Conservation (phyloP, 2,888 invertebrate species). For the Tetrapedia diversipes region DNA sequence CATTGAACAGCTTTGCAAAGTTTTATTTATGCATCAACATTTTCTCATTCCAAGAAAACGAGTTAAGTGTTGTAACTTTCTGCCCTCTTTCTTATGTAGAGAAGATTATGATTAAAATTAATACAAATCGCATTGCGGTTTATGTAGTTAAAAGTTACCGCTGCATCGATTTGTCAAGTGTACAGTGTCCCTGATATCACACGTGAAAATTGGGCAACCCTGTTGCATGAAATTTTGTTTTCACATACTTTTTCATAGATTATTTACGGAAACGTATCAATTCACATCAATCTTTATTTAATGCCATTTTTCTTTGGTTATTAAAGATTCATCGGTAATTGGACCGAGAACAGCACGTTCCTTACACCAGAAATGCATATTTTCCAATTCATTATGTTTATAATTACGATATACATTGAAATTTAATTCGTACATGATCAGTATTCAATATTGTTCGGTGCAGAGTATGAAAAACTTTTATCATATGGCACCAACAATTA, state of each 20-base stretch:
- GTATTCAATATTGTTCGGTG: not conserved
- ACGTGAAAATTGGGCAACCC: slow-evolving; percentile 5
- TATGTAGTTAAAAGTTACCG: slow-evolving; percentile 21
- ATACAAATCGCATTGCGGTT: slow-evolving; percentile 1
- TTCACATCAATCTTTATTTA: slow-evolving; percentile 16
- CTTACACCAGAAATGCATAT: slow-evolving; percentile 31
- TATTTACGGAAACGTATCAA: not conserved
- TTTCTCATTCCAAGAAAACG: slow-evolving; percentile 1
- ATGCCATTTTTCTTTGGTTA: slow-evolving; percentile 3
- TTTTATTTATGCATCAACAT: slow-evolving; percentile 7
- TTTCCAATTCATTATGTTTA: slow-evolving; percentile 20
- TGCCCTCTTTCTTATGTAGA: slow-evolving; percentile 1
- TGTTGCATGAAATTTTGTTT: slow-evolving; percentile 11
- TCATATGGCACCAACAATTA: slow-evolving; percentile 13
- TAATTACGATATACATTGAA: slow-evolving; percentile 17
- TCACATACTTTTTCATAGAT: slow-evolving; percentile 29
- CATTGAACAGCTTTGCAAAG: slow-evolving; percentile 32
- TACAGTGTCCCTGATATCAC: slow-evolving; percentile 3
- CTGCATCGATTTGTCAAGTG: slow-evolving; percentile 4
- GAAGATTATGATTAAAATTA: slow-evolving; percentile 2
- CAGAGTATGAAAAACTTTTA: slow-evolving; percentile 2
- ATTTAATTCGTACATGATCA: slow-evolving; percentile 39
- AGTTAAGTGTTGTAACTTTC: not conserved
- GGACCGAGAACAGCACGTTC: slow-evolving; percentile 33
- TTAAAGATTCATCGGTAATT: slow-evolving; percentile 29